Evolutionary conservation across 2,797 vertebrate species (phyloP).

Genomic region (Cephalopachus bancanus): DNA sequence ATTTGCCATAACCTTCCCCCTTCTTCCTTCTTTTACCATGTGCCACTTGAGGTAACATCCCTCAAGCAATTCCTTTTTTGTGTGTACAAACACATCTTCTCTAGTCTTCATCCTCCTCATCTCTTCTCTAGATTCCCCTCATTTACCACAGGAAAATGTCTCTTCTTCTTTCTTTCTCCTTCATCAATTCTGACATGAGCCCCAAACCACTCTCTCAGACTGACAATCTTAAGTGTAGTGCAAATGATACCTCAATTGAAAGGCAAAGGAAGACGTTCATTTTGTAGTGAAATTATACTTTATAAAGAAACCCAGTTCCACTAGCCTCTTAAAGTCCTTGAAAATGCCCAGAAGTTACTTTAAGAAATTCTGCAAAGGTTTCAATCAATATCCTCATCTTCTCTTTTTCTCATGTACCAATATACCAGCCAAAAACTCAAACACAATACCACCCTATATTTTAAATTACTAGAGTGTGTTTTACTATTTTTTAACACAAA

Average conservation of each 20-base stretch:
- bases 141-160: background rate
- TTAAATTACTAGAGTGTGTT: slow-evolving; percentile 57
- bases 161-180: background rate
- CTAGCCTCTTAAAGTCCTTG: slow-evolving; percentile 8
- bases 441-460: slow-evolving; percentile 27
- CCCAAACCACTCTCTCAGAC: background rate
- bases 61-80: background rate
- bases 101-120: background rate
- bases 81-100: background rate
- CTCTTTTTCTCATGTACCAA: slow-evolving; percentile 45
- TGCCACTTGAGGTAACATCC: background rate
- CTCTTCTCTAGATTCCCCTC: background rate
- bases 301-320: slow-evolving; percentile 28
- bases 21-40: background rate
- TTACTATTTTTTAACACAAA: slow-evolving; percentile 65
- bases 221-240: background rate
- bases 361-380: slow-evolving; percentile 51
- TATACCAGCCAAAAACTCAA: slow-evolving; percentile 41
- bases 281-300: slow-evolving; percentile 35
- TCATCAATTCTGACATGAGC: background rate
- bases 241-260: background rate
- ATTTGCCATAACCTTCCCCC: background rate
- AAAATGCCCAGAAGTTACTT: slow-evolving; percentile 30
- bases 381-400: background rate
- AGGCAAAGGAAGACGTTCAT: slow-evolving; percentile 12